A percentile compares a stretch with the other conserved stretches of the same genome.
Conservation (phyloP, 2,797 vertebrate species). For the Pempheris klunzingeri region DNA sequence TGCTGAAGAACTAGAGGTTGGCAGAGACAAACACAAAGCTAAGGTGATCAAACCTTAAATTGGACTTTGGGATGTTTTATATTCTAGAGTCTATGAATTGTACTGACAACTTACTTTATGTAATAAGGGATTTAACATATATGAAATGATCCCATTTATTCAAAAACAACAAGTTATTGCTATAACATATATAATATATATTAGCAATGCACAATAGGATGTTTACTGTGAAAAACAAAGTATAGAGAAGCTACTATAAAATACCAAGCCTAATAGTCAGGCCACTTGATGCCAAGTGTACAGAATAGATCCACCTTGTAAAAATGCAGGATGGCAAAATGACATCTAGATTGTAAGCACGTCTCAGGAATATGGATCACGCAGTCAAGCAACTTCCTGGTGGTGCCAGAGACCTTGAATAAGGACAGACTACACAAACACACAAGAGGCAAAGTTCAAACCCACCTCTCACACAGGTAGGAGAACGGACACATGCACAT, state of each 20-base stretch:
- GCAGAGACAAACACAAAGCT: not conserved
- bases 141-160: not conserved
- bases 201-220: not conserved
- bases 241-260: not conserved
- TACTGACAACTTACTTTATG: not conserved
- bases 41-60: not conserved
- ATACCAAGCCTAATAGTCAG: not conserved
- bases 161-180: no score
- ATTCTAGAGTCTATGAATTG: not conserved
- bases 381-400: not conserved
- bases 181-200: not conserved
- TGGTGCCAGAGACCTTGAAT: not conserved
- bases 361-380: not conserved
- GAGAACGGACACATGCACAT: not conserved
- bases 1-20: not conserved
- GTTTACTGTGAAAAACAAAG: not conserved
- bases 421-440: not conserved
- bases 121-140: not conserved
- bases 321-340: not conserved
- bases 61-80: not conserved
- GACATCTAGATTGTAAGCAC: not conserved
- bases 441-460: not conserved
- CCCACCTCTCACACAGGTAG: not conserved
- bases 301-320: not conserved
- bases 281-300: not conserved